phyloP scores from a whole-genome alignment of 2,113 vertebrate species.

The Melospiza georgiana region DNA sequence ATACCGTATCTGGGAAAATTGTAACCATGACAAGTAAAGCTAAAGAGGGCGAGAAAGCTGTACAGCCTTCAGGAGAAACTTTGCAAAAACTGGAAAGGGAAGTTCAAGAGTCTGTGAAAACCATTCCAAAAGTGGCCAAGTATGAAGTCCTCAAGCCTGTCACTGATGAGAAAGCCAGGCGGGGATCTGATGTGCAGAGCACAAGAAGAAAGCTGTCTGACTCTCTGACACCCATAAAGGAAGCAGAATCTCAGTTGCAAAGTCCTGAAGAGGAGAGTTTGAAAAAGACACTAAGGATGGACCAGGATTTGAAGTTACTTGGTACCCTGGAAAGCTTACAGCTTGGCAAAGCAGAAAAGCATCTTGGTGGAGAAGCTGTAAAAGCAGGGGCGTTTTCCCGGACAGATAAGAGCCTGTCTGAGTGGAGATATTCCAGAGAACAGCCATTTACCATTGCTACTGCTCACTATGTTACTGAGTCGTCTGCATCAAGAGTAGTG shows the following conservation, averaged over 20 bases:
- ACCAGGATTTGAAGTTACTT: slow-evolving; percentile 16
- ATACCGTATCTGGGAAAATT: slow-evolving; percentile 82
- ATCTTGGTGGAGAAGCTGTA: slow-evolving; percentile 48
- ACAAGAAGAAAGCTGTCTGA: slow-evolving; percentile 73
- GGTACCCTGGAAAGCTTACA: background rate
- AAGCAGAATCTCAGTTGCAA: slow-evolving; percentile 76
- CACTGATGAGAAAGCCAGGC: slow-evolving; percentile 72
- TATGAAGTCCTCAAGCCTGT: slow-evolving; percentile 81
- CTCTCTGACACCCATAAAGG: slow-evolving; percentile 77
- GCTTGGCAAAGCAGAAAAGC: slow-evolving; percentile 30
- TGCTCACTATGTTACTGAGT: slow-evolving; percentile 79
- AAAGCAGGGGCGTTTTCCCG: slow-evolving; percentile 63
- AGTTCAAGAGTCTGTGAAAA: slow-evolving; percentile 67
- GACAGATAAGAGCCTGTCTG: slow-evolving; percentile 76
- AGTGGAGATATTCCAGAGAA: slow-evolving; percentile 78
- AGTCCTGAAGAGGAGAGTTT: slow-evolving; percentile 73
- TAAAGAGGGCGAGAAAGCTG: slow-evolving; percentile 68
- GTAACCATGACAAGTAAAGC: slow-evolving; percentile 80
- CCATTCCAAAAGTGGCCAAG: slow-evolving; percentile 67
- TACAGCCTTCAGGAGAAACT: slow-evolving; percentile 50
- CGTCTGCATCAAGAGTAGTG: slow-evolving; percentile 81
- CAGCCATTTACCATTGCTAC: slow-evolving; percentile 75
- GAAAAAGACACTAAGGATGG: slow-evolving; percentile 43
- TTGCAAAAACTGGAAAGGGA: slow-evolving; percentile 55
- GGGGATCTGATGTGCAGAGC: slow-evolving; percentile 70